Evolutionary conservation across 2,888 invertebrate species (phyloP), one percentile per base, ranked within the genome.

Genomic region (Pseudanteris insignis): DNA sequence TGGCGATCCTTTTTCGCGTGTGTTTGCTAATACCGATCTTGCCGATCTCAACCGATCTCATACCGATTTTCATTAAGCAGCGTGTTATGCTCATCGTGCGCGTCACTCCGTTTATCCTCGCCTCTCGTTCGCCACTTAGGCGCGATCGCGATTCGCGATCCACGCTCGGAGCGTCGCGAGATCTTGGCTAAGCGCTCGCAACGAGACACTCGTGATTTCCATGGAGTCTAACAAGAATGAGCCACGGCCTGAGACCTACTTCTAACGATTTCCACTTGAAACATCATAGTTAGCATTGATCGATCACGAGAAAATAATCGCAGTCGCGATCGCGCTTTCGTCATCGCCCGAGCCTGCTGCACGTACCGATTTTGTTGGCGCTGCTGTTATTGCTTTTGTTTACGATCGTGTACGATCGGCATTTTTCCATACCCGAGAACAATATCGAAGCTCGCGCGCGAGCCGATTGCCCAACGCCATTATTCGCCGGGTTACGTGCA

Each of bases 221-320:
- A n/a, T 26, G 43, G 30, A 30, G 32, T n/a, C 15, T 57, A 57
- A 57, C 32, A 50, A 38, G 43, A 32, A 25, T 12, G 11, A 24
- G 26, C 1, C 34, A 8, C 32, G 18, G 15, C 34, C 33, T 41
- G 43, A 50, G 51, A 34, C 51, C 44, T 59, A 59, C 58, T 51
- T 59, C 34, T 8, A 24, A 14, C 25, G 58, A 59, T 59, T 59
- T 59, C 51, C 46, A 46, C 58, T 24, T 34, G 34, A 51, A 51
- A 13, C 51, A 46, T 55, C 50, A 43, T 41, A 28, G 48, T 40
- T 47, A 40, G 46, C 46, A 36, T 46, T 59, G 40, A 59, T 59
- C 58, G 58, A 51, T 59, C 58, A 51, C 58, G 58, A 59, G 44
- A 44, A 59, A 59, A 59, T 40, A 26, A 43, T 36, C 36, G 34